Conservation (phyloP, 2,888 invertebrate genomes). For the Drosophila mimica region DNA sequence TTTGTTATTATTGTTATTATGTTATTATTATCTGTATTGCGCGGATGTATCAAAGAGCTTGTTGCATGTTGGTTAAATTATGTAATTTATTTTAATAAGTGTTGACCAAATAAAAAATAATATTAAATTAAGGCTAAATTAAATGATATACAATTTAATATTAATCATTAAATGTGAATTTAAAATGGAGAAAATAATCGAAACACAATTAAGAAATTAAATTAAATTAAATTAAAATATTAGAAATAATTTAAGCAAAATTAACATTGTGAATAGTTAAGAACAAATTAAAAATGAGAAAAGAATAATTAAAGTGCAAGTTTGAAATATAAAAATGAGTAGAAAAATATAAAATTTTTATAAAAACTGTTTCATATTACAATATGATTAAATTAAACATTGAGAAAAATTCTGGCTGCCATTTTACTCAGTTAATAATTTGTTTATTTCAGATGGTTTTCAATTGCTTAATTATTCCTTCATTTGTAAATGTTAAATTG, state of each 20-base stretch:
- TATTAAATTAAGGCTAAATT: not conserved
- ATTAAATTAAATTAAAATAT: not conserved
- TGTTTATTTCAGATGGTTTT: not conserved
- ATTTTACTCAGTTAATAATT: too few relatives aligned
- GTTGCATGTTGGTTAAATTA: too few relatives aligned
- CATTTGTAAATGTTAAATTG: not conserved
- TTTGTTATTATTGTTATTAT: too few relatives aligned
- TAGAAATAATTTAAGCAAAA: not conserved
- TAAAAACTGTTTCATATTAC: not conserved
- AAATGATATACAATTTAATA: not conserved
- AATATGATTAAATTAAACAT: too few relatives aligned
- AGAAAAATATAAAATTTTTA: not conserved
- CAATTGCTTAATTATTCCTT: not conserved
- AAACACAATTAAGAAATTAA: not conserved
- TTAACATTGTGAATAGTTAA: not conserved
- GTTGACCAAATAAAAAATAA: not conserved
- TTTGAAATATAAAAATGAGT: not conserved
- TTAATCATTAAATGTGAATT: not conserved
- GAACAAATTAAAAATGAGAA: not conserved
- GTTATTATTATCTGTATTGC: too few relatives aligned
- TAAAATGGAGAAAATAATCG: not conserved
- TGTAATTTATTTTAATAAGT: not conserved
- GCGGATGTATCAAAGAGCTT: not conserved
- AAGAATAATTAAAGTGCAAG: not conserved
- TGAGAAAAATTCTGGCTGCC: too few relatives aligned